Evolutionary conservation across 53 echinoderm and acorn worm species (phyloP).

Genomic region (Zoroaster sp.): DNA sequence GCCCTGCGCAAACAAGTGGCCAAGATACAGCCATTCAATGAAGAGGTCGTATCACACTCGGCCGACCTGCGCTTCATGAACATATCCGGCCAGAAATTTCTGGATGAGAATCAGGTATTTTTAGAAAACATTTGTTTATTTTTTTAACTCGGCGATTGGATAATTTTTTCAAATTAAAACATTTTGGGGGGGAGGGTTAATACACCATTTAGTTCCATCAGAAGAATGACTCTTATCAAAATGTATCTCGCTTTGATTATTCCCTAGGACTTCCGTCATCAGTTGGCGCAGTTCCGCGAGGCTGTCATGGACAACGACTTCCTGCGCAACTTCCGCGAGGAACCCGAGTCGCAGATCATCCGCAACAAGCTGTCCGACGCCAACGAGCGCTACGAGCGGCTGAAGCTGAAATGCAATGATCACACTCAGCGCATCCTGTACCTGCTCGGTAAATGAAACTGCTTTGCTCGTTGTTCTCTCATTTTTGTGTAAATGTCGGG

Average conservation of each 20-base stretch:
- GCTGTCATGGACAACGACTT: slow-evolving; percentile 70
- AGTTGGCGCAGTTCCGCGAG: slow-evolving; percentile 85
- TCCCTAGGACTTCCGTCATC: slow-evolving; percentile 71
- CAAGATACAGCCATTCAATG: slow-evolving; percentile 95
- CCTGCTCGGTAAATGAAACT: slow-evolving; percentile 55
- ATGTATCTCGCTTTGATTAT: too few species aligned
- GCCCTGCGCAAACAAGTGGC: slow-evolving; percentile 83
- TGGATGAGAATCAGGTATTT: slow-evolving; percentile 87
- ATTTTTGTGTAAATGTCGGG: too few species aligned
- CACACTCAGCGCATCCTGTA: slow-evolving; percentile 83
- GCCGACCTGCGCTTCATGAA: slow-evolving; percentile 96
- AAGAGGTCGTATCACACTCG: slow-evolving; percentile 93
- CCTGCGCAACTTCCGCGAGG: slow-evolving; percentile 81
- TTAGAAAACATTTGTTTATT: not conserved
- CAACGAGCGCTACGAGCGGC: slow-evolving; percentile 88
- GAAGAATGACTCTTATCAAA: too few species aligned
- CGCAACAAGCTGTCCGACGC: slow-evolving; percentile 75
- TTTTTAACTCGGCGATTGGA: too few species aligned
- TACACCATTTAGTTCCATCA: too few species aligned
- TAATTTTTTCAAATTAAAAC: not conserved
- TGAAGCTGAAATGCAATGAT: slow-evolving; percentile 84
- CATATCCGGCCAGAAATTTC: slow-evolving; percentile 92
- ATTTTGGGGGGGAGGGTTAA: too few species aligned
- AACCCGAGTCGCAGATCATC: slow-evolving; percentile 78
- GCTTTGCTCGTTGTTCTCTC: not conserved